A percentile compares a stretch with the other conserved stretches of the same genome.
Evolutionary conservation across 2,888 invertebrate genomes (phyloP).

Genomic region (Autographa pulchrina): DNA sequence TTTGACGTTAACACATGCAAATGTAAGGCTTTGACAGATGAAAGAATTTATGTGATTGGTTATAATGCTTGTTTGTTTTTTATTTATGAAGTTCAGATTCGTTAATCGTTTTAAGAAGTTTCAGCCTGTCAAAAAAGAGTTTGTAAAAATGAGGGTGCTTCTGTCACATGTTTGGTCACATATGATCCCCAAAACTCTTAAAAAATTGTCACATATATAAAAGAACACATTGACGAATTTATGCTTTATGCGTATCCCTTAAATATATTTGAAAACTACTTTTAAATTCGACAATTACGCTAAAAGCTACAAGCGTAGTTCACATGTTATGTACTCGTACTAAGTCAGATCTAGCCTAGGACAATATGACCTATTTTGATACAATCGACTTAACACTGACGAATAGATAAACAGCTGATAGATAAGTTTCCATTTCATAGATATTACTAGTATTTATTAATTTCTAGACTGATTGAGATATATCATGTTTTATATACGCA

Average conservation of each 20-base stretch:
- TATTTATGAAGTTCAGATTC: background rate
- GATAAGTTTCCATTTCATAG: slow-evolving; percentile 38
- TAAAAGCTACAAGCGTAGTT: background rate
- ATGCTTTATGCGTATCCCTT: no score
- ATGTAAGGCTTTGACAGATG: slow-evolving; percentile 31
- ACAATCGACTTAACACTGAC: slow-evolving; percentile 36
- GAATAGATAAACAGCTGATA: slow-evolving; percentile 38
- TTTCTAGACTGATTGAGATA: background rate
- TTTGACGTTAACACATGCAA: slow-evolving; percentile 51
- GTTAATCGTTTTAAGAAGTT: background rate
- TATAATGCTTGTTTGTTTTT: slow-evolving; percentile 31
- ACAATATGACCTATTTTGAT: slow-evolving; percentile 48
- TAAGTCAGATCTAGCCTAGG: slow-evolving; percentile 24
- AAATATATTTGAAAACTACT: no score
- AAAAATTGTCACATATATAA: no score
- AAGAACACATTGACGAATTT: no score
- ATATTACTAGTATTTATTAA: slow-evolving; percentile 8
- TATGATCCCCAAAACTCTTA: no score
- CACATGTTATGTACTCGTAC: background rate
- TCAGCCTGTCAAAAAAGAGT: no score
- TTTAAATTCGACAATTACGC: no score
- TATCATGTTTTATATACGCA: background rate
- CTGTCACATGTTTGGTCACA: no score
- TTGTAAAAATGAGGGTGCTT: no score
- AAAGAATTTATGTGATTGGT: slow-evolving; percentile 20